Evolutionary conservation across 2,888 invertebrate species (phyloP).

Genomic region (Temnothorax rugatulus): DNA sequence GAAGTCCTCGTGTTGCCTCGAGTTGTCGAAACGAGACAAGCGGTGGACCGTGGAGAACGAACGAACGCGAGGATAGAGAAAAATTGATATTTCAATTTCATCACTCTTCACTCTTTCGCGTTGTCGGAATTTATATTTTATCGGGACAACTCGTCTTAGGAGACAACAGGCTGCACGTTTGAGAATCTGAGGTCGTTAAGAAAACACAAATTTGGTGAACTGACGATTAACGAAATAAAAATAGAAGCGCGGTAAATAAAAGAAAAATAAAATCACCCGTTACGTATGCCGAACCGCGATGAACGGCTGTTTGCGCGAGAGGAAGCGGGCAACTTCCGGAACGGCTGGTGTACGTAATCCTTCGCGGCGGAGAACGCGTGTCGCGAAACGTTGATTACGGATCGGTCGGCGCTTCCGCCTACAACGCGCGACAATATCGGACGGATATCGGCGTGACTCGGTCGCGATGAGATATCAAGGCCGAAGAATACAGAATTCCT

Average conservation of each 20-base stretch:
- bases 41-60: conserved; percentile 13
- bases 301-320: not conserved
- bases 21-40: conserved; percentile 40
- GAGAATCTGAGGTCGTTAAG: not conserved
- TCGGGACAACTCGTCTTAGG: not conserved
- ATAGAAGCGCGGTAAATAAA: not conserved
- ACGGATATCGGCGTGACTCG: conserved; percentile 27
- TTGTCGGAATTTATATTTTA: not conserved
- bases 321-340: conserved; percentile 46
- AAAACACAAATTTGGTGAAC: not conserved
- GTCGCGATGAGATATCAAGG: conserved; percentile 61
- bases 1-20: conserved; percentile 26
- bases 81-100: conserved; percentile 29
- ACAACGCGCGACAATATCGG: conserved; percentile 48
- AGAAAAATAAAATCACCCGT: not conserved
- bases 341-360: conserved; percentile 17
- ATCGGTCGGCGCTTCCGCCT: conserved; percentile 67
- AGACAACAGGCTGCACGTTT: not conserved
- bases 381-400: conserved; percentile 70
- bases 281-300: conserved; percentile 18
- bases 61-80: not conserved
- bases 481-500: not conserved
- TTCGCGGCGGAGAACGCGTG: conserved; percentile 35
- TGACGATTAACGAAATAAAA: not conserved
- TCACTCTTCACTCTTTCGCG: not conserved